phyloP scores from a whole-genome alignment of 2,113 vertebrate species.

The Orthonyx spaldingii region DNA sequence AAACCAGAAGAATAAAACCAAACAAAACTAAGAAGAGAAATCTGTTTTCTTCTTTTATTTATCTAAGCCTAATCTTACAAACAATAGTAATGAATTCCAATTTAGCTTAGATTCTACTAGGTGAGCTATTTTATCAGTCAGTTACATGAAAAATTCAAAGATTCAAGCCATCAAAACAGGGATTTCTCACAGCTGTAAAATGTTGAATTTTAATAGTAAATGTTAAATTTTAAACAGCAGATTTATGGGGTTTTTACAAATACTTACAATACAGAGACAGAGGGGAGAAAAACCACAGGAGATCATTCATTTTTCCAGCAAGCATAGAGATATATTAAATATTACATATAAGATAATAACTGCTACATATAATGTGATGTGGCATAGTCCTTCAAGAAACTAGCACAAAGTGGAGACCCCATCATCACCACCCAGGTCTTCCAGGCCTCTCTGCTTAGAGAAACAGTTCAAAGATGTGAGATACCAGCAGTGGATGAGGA shows the following conservation, averaged over 20 bases:
- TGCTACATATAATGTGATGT: neutral
- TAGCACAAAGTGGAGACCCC: neutral
- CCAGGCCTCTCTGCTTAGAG: neutral
- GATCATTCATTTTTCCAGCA: neutral
- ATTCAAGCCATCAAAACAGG: neutral
- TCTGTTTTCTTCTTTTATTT: neutral
- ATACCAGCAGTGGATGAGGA: neutral
- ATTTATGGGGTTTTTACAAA: neutral
- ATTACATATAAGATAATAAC: neutral
- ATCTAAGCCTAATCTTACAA: neutral
- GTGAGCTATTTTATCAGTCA: neutral
- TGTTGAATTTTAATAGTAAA: neutral
- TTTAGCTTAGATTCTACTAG: neutral
- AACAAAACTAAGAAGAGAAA: neutral
- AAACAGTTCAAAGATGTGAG: neutral
- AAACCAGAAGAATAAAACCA: fast-evolving
- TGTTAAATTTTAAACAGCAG: neutral
- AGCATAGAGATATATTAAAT: neutral
- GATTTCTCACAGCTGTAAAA: constrained; percentile 4
- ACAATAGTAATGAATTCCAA: neutral
- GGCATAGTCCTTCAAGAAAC: neutral
- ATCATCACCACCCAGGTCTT: neutral
- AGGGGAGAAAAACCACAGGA: neutral
- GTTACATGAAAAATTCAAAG: neutral
- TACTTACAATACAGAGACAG: neutral